These are phyloP conservation scores for Rugalucina vietnamica DNA, from an alignment of 2,888 invertebrate genomes.

Conservation along the genomic window DNA sequence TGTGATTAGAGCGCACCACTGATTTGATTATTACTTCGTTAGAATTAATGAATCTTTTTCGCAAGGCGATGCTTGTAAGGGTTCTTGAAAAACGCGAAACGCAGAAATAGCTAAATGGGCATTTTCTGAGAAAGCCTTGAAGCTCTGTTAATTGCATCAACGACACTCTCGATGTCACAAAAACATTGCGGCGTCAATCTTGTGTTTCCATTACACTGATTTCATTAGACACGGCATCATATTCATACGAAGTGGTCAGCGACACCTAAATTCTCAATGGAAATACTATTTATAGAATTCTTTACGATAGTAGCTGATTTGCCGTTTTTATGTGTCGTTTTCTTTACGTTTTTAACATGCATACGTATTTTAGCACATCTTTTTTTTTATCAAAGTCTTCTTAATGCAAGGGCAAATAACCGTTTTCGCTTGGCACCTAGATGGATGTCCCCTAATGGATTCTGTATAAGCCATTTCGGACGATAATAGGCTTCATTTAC, in stretches of 20 bases:
- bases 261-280: background rate
- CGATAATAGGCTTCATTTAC: background rate
- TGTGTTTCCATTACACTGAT: background rate
- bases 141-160: background rate
- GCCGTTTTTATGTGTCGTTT: no score
- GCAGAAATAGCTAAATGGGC: conserved; percentile 10
- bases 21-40: conserved; percentile 16
- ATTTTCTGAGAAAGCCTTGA: background rate
- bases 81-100: background rate
- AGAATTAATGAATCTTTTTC: conserved; percentile 14
- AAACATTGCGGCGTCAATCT: background rate
- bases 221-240: background rate
- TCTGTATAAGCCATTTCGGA: background rate
- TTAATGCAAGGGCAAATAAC: background rate
- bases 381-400: no score
- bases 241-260: background rate
- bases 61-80: background rate
- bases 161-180: background rate
- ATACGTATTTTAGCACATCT: no score
- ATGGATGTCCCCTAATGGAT: background rate
- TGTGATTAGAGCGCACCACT: background rate
- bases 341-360: no score
- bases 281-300: background rate
- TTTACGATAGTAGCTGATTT: background rate
- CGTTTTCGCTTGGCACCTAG: background rate